Base-by-base conservation (phyloP, 30 jellyfish, hydroid and myxozoan genomes). In the Pelagia noctiluca region DNA sequence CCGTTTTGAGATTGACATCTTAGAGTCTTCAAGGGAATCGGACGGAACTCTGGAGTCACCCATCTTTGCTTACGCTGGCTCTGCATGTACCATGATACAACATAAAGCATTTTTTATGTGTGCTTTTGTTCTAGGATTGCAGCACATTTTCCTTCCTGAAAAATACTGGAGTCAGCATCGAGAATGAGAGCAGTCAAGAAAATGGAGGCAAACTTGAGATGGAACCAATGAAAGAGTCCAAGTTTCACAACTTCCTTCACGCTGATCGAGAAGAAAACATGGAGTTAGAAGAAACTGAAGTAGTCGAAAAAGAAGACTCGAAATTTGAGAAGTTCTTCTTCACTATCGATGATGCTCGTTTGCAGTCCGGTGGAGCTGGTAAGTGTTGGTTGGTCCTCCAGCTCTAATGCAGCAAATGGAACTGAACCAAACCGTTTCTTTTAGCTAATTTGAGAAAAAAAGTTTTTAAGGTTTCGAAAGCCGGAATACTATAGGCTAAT, bases 311-410 rank as follows among this genome's bases (percentile, higher is more conserved):
- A n/a, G 5, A 35, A 7, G 16, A 1, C 28, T 35, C 37, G 49
- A 48, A 25, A 21, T 21, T 11, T 25, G 18, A 32, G 12, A 32
- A 22, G 47, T 74, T 86, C 85, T 86, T 86, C 80, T 86, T 86
- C 62, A 48, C 70, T 8, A 63, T 50, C 25, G 90, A 86, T 67
- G 96, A 86, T 63, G 86, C 75, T 3, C 82, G 96, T 11, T 38
- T 86, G 60, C 35, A 48, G 67, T 36, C 50, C 8, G 85, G 70
- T 75, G 71, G 53, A 10, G 60, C 35, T 53, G 84, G 84, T 48
- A 72, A 24, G 67, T 24, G 26, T 36, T 63, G 18, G 2, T 63
- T 10, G 61, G 11, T 11, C 11, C 16, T 11, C 61, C 11, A 11
- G 11, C 61, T 11, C 11, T 19, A 47, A 47, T 19, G 19, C 61